Percentiles rank a stretch among this genome's conserved stretches.
Conservation (phyloP, 2,113 vertebrate genomes). For the Callorhinus ursinus region DNA sequence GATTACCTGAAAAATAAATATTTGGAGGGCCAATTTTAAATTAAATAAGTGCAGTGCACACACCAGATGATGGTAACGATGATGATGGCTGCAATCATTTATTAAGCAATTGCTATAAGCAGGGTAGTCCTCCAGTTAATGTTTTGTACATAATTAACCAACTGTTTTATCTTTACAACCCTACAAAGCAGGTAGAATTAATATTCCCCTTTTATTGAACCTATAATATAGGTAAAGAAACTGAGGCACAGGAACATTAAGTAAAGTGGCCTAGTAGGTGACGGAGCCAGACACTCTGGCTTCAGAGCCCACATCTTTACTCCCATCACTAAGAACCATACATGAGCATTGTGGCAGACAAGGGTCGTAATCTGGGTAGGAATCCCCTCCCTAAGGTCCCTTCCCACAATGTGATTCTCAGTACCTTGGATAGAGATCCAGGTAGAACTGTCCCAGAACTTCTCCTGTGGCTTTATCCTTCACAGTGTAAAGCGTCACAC, state of each 20-base stretch:
- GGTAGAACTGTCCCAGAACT: conserved; percentile 94
- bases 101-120: not conserved
- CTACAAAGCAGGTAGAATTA: not conserved
- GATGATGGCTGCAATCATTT: not conserved
- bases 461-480: conserved; percentile 90
- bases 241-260: conserved; percentile 8
- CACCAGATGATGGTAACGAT: not conserved
- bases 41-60: not conserved
- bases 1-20: not conserved
- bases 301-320: conserved; percentile 12
- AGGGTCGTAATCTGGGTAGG: not conserved
- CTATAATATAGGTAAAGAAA: not conserved
- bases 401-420: not conserved
- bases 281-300: not conserved
- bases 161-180: not conserved
- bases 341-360: not conserved
- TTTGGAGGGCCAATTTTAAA: not conserved
- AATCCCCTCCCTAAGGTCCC: not conserved
- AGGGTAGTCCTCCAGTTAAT: conserved; percentile 18
- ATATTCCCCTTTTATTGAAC: not conserved
- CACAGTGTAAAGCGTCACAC: conserved; percentile 91
- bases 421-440: conserved; percentile 96
- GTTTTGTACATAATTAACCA: not conserved
- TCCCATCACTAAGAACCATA: not conserved
- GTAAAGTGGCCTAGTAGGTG: not conserved